These are phyloP conservation scores for Pardosa pseudoannulata DNA, from an alignment of 2,888 invertebrate genomes.

Conservation along the genomic window DNA sequence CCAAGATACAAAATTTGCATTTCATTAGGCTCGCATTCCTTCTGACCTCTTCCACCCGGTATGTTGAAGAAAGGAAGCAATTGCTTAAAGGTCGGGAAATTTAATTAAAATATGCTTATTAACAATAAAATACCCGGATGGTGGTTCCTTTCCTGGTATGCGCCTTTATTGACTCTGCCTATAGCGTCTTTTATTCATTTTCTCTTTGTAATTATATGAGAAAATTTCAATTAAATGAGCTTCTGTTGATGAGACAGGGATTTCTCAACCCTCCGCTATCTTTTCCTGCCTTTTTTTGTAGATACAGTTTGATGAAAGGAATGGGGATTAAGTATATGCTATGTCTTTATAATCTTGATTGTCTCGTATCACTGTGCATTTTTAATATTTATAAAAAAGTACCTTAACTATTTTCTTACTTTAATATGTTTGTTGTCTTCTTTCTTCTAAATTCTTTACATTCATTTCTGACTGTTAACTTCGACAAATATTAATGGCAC, in stretches of 20 bases:
- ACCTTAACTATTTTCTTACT: background rate
- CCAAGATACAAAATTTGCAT: conserved; percentile 52
- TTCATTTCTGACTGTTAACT: too few relatives aligned
- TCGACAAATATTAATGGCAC: too few relatives aligned
- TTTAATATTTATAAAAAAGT: background rate
- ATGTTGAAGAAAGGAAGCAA: conserved; percentile 33
- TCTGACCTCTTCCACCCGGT: conserved; percentile 28
- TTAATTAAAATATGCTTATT: conserved; percentile 71
- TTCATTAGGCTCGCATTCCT: conserved; percentile 55
- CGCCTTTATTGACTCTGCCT: conserved; percentile 33
- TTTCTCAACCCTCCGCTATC: background rate
- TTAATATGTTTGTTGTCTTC: background rate
- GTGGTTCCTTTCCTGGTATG: conserved; percentile 28
- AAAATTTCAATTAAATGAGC: conserved; percentile 56
- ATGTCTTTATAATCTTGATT: background rate
- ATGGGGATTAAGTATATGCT: background rate
- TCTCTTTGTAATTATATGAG: conserved; percentile 45
- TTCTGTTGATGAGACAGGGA: conserved; percentile 29
- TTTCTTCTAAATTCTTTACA: background rate
- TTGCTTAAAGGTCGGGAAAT: conserved; percentile 52
- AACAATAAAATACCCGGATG: conserved; percentile 44
- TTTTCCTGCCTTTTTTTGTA: too few relatives aligned
- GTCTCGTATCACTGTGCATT: background rate
- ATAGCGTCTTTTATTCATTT: conserved; percentile 28
- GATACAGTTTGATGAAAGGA: background rate